Base-by-base conservation (phyloP, 2,113 vertebrate species). In the Diadophis punctatus region DNA sequence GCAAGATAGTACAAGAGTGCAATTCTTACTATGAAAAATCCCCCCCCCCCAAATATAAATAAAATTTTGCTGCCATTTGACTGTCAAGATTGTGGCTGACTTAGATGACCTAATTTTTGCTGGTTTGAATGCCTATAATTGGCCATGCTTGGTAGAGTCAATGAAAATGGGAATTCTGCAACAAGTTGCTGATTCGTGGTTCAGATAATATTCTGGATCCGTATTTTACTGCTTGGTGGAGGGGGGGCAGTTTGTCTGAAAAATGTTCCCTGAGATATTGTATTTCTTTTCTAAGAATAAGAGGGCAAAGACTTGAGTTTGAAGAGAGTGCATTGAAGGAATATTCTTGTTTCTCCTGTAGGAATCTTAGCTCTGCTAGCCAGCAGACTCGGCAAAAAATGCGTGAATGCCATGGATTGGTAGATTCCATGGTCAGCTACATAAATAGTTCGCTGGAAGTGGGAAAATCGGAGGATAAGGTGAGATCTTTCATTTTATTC, bases 321-420 rank as follows among this genome's bases (percentile, higher is more conserved):
- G 53, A 46, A 80, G 46, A 86, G 51, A 30, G n/a, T 43, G 34
- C 60, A 55, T 86, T 60, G 80, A 14, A 30, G 34, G 91, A 18
- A 88, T 58, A 12, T 39, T 92, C 87, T 84, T 74, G 0, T 93
- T 91, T 46, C 34, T 3, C 1, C 0, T 25, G 53, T 95, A 99
- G 99, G 95, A 99, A 99, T 92, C 95, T 99, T 97, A 99, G 99
- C 96, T 99, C 99, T 0, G 98, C 99, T 92, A 99, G 98, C 91
- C 98, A 99, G 95, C 98, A 98, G 93, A 99, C 99, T 0, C 98
- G 99, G 48, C 98, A 98, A 97, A 98, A 98, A 97, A 99, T 99
- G 99, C 98, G 99, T 0, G 98, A 98, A n/a, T 98, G 97, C 93
- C 96, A 97, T 0, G 98, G 99, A 68, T 97, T 99, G 93, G 98